Base-by-base conservation (phyloP, 37 sponge, comb jelly and placozoan species). In the Ianthella basta region DNA sequence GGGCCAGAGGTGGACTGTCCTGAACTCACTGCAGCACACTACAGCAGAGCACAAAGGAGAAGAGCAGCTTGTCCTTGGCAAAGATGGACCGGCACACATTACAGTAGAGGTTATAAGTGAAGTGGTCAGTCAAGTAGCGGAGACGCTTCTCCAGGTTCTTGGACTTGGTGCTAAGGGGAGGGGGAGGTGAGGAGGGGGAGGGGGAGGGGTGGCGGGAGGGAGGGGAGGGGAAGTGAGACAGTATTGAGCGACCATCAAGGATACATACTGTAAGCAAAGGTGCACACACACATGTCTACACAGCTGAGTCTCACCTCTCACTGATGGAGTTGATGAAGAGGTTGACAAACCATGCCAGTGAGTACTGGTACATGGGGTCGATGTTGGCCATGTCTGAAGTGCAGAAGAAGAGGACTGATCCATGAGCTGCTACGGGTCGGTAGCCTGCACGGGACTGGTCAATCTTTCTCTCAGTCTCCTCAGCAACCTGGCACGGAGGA, bases 321-420 rank as follows among this genome's bases (percentile, higher is more conserved):
- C 79, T 84, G 70, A 99, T 99, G 63, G 97, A 95, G 65, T 87
- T 91, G 44, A 92, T 56, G 91, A 89, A 99, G 86, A 97, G 92
- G 81, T 99, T 99, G 81, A 99, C 91, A 83, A 97, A 99, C 99
- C 99, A 99, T 27, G 88, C 91, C 37, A 99, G 87, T 32, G 97
- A 97, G 92, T 99, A 99, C 91, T 99, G 99, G 89, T 99, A 99
- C 99, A 99, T 99, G 54, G 99, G 99, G 84, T 99, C 99, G 56
- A 99, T 99, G 89, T 99, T 99, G 18, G 99, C 95, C 39, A 99
- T 90, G 81, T 99, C 99, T 57, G 97, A 95, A 73, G 93, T 99
- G 56, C 97, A 99, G 94, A 99, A 99, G 92, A 96, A 99, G 19
- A 99, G 94, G 4, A 99, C 94, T 0, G 97, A 97, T 35, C 95